Evolutionary conservation across 2,888 invertebrate species (phyloP).

Genomic region (Drosophila leonis): DNA sequence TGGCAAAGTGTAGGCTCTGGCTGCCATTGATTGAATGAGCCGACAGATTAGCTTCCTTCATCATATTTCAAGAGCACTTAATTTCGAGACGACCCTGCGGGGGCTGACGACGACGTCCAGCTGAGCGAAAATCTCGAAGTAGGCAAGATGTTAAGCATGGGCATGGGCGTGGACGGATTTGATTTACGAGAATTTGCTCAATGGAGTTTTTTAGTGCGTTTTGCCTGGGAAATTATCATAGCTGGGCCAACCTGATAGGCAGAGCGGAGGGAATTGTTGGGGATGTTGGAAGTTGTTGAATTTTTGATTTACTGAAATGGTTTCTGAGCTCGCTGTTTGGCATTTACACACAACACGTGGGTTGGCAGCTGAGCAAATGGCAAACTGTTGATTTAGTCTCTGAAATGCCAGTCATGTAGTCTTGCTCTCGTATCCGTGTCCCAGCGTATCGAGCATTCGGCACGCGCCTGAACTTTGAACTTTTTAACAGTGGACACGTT

Average conservation of each 20-base stretch:
- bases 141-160: not conserved
- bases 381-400: conserved; percentile 74
- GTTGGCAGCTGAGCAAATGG: conserved; percentile 46
- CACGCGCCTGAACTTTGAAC: conserved; percentile 75
- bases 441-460: conserved; percentile 10
- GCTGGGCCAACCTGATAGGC: conserved; percentile 25
- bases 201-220: conserved; percentile 59
- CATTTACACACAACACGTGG: conserved; percentile 39
- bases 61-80: conserved; percentile 71
- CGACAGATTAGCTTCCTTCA: conserved; percentile 68
- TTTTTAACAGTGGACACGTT: conserved; percentile 39
- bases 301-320: conserved; percentile 36
- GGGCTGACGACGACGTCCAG: conserved; percentile 28
- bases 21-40: conserved; percentile 44
- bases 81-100: conserved; percentile 23
- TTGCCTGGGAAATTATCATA: conserved; percentile 59
- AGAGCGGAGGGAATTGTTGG: not conserved
- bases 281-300: not conserved
- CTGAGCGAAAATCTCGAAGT: conserved; percentile 10
- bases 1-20: conserved; percentile 48
- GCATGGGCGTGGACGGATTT: conserved; percentile 23
- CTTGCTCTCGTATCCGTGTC: conserved; percentile 19
- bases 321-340: conserved; percentile 36
- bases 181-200: conserved; percentile 61
- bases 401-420: conserved; percentile 62